Base-by-base conservation (phyloP, 2,113 vertebrate genomes). In the Dolichotis patagonum region DNA sequence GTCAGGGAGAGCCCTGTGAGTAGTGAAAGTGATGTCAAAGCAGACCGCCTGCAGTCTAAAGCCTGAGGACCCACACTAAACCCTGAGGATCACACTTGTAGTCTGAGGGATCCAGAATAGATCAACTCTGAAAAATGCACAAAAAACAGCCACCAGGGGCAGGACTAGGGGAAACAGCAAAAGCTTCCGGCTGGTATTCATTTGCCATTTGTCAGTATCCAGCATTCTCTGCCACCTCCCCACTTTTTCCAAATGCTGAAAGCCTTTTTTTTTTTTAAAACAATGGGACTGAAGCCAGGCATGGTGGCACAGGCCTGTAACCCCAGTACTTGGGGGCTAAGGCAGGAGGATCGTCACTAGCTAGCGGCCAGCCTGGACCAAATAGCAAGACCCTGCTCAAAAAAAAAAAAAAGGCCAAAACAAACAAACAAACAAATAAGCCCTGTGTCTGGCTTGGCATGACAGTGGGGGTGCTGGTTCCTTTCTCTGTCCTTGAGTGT, bases 401-500 rank as follows among this genome's bases (percentile, higher is more conserved):
- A 77, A 43, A 77, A 46, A 26, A 26, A 54, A 54, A 54, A 54
- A 20, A 73, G 20, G 35, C 60, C 7, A 8, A 67, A 73, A 43
- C 38, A 43, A 75, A 75, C 22, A 26, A 75, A 43, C 38, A 73
- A 73, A 43, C 38, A 41, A 30, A 46, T 28, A 77, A 26, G 12
- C 43, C 73, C 43, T 77, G 69, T 43, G 75, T 90, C 91, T 88
- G 62, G 77, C 91, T 81, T 97, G 97, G 96, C 95, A 97, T 96
- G 43, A 14, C 58, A 77, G 65, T 56, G 85, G 96, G 84, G 85
- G 82, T 65, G 77, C 92, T 65, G 81, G 91, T 88, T 96, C 92
- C 91, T 90, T 78, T 93, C 97, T 96, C 86, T 80, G 97, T 90
- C 97, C 97, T 97, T 98, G 96, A 96, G 84, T 92, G 75, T 96